Percentiles rank a stretch among this genome's conserved stretches.
phyloP scores from a whole-genome alignment of 2,113 vertebrate species.

The Theristicus caerulescens region DNA sequence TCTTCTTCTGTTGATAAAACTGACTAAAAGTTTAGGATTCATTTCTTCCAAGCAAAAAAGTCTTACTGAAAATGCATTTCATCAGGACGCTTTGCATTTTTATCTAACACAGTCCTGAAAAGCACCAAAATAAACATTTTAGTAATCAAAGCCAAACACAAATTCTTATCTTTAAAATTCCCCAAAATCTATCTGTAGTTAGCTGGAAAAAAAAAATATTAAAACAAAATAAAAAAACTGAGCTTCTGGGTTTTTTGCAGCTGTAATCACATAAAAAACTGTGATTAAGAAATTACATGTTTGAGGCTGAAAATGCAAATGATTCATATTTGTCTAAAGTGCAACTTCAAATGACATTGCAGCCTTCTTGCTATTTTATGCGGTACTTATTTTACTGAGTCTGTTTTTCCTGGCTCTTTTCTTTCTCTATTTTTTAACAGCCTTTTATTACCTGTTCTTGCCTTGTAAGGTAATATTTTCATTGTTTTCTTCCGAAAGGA shows the following conservation, averaged over 20 bases:
- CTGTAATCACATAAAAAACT: conserved; percentile 4
- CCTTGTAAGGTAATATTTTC: neutral
- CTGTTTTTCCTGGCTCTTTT: neutral
- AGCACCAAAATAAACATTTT: neutral
- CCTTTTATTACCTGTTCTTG: neutral
- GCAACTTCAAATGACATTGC: neutral
- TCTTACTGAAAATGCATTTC: neutral
- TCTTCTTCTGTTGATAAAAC: neutral
- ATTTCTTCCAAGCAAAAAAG: neutral
- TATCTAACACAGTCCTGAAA: neutral
- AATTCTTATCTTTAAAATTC: neutral
- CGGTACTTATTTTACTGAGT: neutral
- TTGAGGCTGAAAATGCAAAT: neutral
- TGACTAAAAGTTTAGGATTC: neutral
- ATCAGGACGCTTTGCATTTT: neutral
- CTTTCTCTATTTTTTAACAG: neutral
- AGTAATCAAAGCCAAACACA: neutral
- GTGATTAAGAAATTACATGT: neutral
- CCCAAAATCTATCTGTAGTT: neutral
- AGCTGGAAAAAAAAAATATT: neutral
- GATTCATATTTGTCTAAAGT: neutral
- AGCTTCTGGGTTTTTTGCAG: neutral
- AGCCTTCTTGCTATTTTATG: neutral
- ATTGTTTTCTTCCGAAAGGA: neutral
- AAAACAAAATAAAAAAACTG: neutral